Conservation (phyloP, 1,140 invertebrate species). For the Amphibalanus amphitrite region DNA sequence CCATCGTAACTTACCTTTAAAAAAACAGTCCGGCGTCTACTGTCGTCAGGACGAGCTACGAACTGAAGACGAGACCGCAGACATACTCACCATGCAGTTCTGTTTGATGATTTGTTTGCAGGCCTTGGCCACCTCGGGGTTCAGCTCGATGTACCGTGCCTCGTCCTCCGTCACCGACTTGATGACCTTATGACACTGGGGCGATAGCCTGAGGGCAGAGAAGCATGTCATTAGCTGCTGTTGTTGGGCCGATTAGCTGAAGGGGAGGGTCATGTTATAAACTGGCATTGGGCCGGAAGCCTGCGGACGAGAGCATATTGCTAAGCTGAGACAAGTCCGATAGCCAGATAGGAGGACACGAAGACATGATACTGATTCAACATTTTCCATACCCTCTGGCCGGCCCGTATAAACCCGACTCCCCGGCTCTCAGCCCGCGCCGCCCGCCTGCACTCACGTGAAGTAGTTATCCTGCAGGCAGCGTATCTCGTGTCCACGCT, state of each 20-base stretch:
- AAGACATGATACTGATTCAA: too few relatives aligned
- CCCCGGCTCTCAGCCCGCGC: neutral
- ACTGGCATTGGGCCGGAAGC: too few relatives aligned
- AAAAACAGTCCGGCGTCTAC: too few relatives aligned
- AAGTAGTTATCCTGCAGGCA: constrained; percentile 87
- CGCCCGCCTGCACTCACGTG: constrained; percentile 27
- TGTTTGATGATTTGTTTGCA: constrained; percentile 67
- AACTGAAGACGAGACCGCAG: too few relatives aligned
- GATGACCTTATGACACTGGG: neutral
- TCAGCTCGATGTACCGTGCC: constrained; percentile 65
- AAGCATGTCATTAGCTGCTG: neutral
- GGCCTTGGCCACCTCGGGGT: constrained; percentile 60
- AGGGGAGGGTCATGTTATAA: too few relatives aligned
- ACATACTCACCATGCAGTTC: constrained; percentile 16
- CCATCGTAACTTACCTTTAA: too few relatives aligned
- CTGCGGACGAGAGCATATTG: too few relatives aligned
- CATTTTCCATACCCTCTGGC: too few relatives aligned
- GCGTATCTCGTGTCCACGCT: constrained; percentile 68
- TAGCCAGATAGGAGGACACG: too few relatives aligned
- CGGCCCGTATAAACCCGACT: constrained; percentile 2
- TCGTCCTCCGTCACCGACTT: neutral
- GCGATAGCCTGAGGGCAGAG: neutral
- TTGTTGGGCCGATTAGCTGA: too few relatives aligned
- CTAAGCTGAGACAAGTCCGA: too few relatives aligned
- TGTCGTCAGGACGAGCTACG: too few relatives aligned